Evolutionary conservation across 2,797 vertebrate species (phyloP).

Genomic region (Falco novaeseelandiae): DNA sequence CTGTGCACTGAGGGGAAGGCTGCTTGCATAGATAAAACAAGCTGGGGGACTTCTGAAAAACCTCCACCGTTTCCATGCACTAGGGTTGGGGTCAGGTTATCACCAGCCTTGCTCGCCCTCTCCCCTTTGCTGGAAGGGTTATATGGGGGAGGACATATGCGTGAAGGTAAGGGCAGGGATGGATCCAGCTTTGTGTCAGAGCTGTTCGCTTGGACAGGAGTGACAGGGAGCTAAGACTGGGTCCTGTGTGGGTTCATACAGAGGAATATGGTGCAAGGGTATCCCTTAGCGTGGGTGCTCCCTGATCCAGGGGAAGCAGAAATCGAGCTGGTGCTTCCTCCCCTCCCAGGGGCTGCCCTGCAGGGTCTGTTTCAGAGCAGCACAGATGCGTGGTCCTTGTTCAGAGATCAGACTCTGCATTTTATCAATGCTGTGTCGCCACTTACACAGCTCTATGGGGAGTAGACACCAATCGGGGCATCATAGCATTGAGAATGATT

Average conservation of each 20-base stretch:
- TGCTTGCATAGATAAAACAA: not conserved
- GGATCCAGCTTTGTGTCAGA: not conserved
- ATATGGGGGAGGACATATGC: not conserved
- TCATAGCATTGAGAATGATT: not conserved
- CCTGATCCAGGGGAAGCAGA: not conserved
- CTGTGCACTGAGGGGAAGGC: not conserved
- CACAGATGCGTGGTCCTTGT: not conserved
- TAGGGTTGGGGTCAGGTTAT: not conserved
- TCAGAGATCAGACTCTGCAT: not conserved
- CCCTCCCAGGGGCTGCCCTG: not conserved
- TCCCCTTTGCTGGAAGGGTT: not conserved
- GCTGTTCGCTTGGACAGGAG: not conserved
- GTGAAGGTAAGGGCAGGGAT: not conserved
- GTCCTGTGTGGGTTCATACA: not conserved
- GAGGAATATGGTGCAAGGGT: not conserved
- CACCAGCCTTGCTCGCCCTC: not conserved
- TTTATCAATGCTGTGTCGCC: not conserved
- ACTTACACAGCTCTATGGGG: not conserved
- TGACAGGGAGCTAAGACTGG: not conserved
- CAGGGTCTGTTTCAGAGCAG: not conserved
- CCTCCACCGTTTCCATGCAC: not conserved
- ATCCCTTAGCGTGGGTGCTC: not conserved
- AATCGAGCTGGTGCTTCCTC: not conserved
- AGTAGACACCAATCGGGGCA: not conserved
- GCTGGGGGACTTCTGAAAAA: not conserved